These are phyloP conservation scores for Xenops minutus DNA, from an alignment of 2,797 vertebrate genomes.

Conservation along the genomic window DNA sequence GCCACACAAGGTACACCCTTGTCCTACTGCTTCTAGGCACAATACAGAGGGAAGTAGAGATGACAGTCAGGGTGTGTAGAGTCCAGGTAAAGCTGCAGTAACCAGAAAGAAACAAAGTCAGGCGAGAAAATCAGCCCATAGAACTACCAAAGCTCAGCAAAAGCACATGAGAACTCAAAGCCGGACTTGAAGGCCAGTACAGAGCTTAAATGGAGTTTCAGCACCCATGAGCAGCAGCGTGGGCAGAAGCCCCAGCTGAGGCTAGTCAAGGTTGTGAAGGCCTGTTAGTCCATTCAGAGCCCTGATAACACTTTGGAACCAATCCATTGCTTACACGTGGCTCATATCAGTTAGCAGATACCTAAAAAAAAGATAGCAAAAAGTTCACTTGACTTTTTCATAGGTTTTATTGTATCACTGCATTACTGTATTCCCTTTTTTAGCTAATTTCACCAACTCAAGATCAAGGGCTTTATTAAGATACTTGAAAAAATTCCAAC, in stretches of 20 bases:
- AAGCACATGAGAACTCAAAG: fast-evolving
- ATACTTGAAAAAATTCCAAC: neutral
- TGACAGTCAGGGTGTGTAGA: fast-evolving
- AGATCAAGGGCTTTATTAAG: neutral
- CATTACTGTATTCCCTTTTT: neutral
- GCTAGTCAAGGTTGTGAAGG: neutral
- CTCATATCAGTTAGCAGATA: neutral
- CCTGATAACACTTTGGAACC: neutral
- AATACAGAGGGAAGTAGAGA: fast-evolving
- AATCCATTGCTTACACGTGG: neutral
- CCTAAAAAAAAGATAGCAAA: neutral
- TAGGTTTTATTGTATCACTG: neutral
- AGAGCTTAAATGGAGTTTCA: neutral
- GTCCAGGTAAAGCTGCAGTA: fast-evolving
- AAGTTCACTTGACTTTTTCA: neutral
- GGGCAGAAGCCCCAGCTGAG: neutral
- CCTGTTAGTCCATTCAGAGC: neutral
- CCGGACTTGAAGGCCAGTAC: fast-evolving
- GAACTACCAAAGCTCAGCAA: fast-evolving
- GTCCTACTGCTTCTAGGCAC: no score
- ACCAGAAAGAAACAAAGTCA: fast-evolving
- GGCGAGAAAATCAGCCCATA: fast-evolving
- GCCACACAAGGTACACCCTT: neutral
- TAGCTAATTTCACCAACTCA: neutral
- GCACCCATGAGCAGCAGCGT: fast-evolving